Evolutionary conservation across 2,113 vertebrate genomes (phyloP), one percentile per base, ranked within the genome.

Genomic region (Datnioides undecimradiatus): DNA sequence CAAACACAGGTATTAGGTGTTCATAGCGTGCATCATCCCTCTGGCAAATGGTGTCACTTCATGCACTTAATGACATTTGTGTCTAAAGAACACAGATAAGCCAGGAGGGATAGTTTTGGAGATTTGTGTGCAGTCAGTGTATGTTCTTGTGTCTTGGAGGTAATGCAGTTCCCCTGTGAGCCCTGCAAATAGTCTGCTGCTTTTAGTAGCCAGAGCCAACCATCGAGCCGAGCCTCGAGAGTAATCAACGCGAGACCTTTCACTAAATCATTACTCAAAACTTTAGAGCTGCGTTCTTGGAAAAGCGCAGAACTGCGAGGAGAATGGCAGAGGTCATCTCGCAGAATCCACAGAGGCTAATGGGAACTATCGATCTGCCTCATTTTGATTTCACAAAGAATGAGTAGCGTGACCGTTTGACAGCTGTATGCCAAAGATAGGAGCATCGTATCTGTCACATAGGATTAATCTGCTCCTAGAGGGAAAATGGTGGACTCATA

Each of bases 231-330:
- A 51, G 64, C 62, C 62, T 77, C 27, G 5, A 46, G 8, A 77
- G 62, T 76, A 80, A 82, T 82, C 74, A 85, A 34, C 19, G 1
- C 23, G 31, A 79, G 62, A 76, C 70, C 55, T 77, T 77, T 79
- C 48, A 41, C 60, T 19, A 27, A 34, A 46, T 79, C 76, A 63
- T 72, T 40, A 52, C 60, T 80, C 57, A 78, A 69, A 86, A 65
- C 27, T 31, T 83, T 54, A 48, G 38, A n/a, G 55, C 72, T 7
- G 33, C 34, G 36, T 76, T 76, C 67, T 36, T 67, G 29, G 66
- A 54, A 80, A 69, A 34, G 29, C 12, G 0, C 14, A 0, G 49
- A 71, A 41, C 38, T 40, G 41, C 19, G 11, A 41, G 66, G 43
- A 55, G 40, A 73, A 40, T 25, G 52, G 8, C 48, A 34, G 40